Evolutionary conservation across 2,888 invertebrate genomes (phyloP).

Genomic region (Nephrotoma appendiculata): DNA sequence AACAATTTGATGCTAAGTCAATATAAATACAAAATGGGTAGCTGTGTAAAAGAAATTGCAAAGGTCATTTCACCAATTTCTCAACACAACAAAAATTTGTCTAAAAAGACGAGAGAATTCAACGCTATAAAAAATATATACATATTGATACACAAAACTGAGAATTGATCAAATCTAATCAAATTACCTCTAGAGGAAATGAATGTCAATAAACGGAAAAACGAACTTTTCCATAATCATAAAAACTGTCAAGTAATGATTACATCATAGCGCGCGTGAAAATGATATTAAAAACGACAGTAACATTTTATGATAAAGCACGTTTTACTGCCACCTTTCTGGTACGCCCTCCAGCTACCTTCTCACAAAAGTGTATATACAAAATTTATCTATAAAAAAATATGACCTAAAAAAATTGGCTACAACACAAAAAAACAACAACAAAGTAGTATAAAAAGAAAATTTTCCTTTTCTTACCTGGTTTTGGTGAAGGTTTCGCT

Average conservation of each 20-base stretch:
- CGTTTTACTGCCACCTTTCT: not conserved
- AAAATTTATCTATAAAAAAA: not conserved
- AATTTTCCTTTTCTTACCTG: conserved; percentile 39
- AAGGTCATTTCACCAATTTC: not conserved
- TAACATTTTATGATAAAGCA: not conserved
- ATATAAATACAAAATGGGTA: not conserved
- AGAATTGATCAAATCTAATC: not conserved
- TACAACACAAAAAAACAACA: not conserved
- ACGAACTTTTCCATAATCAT: not conserved
- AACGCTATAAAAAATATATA: not conserved
- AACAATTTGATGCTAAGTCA: too few species aligned
- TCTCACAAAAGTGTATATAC: not conserved
- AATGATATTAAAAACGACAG: not conserved
- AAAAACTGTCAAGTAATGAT: not conserved
- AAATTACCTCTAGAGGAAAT: not conserved
- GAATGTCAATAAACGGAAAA: not conserved
- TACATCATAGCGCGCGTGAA: not conserved
- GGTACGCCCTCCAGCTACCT: not conserved
- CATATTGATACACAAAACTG: not conserved
- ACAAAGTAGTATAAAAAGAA: not conserved
- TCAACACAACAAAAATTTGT: not conserved
- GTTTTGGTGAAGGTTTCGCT: conserved; percentile 69
- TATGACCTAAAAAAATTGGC: not conserved
- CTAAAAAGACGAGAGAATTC: not conserved
- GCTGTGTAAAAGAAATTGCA: not conserved